Conservation (phyloP, 2,113 vertebrate species). For the Abramis brama region DNA sequence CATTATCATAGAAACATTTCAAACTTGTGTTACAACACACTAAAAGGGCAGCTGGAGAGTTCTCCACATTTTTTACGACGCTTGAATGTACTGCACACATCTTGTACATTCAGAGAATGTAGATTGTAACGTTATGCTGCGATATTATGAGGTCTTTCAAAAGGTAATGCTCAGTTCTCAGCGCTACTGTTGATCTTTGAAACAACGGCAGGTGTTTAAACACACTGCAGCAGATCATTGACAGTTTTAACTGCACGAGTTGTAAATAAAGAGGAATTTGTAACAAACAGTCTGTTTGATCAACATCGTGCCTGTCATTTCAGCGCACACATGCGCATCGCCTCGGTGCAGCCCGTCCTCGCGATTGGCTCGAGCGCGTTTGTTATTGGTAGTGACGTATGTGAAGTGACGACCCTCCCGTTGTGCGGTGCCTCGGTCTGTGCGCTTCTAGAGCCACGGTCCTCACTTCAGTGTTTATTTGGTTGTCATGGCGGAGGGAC, state of each 20-base stretch:
- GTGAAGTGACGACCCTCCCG: constrained; percentile 55
- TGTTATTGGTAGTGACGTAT: constrained; percentile 74
- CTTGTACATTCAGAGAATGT: background rate
- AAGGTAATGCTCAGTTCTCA: background rate
- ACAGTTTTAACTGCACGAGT: background rate
- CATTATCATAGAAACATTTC: background rate
- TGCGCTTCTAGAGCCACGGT: constrained; percentile 60
- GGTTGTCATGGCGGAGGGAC: constrained; percentile 96
- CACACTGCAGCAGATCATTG: background rate
- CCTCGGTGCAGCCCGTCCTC: constrained; percentile 34
- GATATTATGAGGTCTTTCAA: background rate
- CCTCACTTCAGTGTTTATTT: constrained; percentile 80
- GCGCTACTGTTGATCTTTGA: background rate
- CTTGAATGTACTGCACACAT: background rate
- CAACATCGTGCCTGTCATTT: constrained; percentile 16
- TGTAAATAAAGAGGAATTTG: constrained; percentile 16
- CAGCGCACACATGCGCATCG: constrained; percentile 25
- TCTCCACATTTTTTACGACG: background rate
- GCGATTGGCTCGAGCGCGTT: constrained; percentile 61
- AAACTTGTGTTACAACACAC: constrained; percentile 16
- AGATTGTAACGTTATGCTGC: background rate
- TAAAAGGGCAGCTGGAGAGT: background rate
- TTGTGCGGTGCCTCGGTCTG: constrained; percentile 46
- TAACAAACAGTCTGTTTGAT: background rate
- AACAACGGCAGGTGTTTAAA: background rate